A percentile compares a stretch with the other conserved stretches of the same genome.
Conservation (phyloP, 2,888 invertebrate species). For the Formica aserva region DNA sequence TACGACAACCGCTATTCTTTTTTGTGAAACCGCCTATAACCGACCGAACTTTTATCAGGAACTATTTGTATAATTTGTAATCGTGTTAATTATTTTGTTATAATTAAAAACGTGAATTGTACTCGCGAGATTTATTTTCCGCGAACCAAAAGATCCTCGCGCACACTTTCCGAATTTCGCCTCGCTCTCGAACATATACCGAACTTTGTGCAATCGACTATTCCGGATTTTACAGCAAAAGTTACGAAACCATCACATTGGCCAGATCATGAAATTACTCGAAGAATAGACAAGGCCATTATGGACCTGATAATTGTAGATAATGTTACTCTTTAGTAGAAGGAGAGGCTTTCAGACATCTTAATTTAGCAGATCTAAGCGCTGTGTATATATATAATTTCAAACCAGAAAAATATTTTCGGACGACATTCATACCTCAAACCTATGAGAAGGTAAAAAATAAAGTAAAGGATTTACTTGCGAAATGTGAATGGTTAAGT, state of each 20-base stretch:
- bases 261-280: background rate
- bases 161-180: no score
- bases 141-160: no score
- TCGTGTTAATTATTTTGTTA: no score
- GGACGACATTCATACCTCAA: background rate
- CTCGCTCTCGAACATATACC: no score
- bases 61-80: no score
- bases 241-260: background rate
- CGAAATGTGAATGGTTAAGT: background rate
- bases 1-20: no score
- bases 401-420: background rate
- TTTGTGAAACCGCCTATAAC: no score
- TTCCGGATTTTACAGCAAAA: background rate
- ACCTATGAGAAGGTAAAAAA: background rate
- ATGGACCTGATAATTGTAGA: slow-evolving; percentile 77
- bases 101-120: no score
- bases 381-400: background rate
- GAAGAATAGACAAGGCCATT: slow-evolving; percentile 75
- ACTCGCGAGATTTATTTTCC: no score
- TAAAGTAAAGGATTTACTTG: background rate
- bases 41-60: no score
- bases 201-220: background rate
- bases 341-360: slow-evolving; percentile 56
- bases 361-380: background rate
- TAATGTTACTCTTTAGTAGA: slow-evolving; percentile 75